Percentiles rank a stretch among this genome's conserved stretches.
phyloP scores from a whole-genome alignment of 2,797 vertebrate genomes.

The Peromyscus eremicus region DNA sequence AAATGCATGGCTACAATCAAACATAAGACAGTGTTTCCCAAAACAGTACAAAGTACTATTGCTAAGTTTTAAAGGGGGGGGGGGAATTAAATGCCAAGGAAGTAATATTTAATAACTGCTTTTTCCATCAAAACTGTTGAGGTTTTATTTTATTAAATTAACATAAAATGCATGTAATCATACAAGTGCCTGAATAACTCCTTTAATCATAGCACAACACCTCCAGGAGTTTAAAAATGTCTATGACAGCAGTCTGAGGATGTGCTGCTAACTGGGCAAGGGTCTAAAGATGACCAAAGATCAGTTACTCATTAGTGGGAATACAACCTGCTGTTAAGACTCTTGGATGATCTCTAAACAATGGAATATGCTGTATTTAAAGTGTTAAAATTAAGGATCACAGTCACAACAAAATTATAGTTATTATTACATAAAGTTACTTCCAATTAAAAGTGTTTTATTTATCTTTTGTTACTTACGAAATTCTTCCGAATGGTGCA shows the following conservation, averaged over 20 bases:
- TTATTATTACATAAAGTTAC: constrained; percentile 70
- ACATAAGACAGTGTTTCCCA: constrained; percentile 23
- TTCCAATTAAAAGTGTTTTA: constrained; percentile 70
- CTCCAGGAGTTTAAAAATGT: constrained; percentile 18
- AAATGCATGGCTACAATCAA: constrained; percentile 67
- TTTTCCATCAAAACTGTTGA: background rate
- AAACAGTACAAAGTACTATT: constrained; percentile 54
- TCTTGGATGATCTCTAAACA: constrained; percentile 59
- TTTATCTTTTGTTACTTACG: constrained; percentile 91
- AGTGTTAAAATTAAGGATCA: constrained; percentile 66
- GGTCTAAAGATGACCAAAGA: constrained; percentile 58
- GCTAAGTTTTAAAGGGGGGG: constrained; percentile 23
- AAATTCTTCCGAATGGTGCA: constrained; percentile 98
- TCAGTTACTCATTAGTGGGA: constrained; percentile 4
- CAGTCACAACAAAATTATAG: constrained; percentile 64
- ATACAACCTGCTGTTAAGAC: constrained; percentile 38
- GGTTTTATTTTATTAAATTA: constrained; percentile 72
- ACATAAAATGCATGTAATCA: constrained; percentile 76
- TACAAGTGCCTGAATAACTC: constrained; percentile 48
- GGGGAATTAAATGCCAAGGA: background rate
- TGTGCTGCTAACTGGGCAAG: constrained; percentile 55
- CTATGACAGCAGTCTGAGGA: constrained; percentile 34
- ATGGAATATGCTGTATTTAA: constrained; percentile 28
- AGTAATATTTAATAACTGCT: constrained; percentile 64
- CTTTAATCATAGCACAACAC: constrained; percentile 33